These are phyloP conservation scores for Stenchaetothrips biformis DNA, from an alignment of 2,888 invertebrate genomes.

Conservation along the genomic window DNA sequence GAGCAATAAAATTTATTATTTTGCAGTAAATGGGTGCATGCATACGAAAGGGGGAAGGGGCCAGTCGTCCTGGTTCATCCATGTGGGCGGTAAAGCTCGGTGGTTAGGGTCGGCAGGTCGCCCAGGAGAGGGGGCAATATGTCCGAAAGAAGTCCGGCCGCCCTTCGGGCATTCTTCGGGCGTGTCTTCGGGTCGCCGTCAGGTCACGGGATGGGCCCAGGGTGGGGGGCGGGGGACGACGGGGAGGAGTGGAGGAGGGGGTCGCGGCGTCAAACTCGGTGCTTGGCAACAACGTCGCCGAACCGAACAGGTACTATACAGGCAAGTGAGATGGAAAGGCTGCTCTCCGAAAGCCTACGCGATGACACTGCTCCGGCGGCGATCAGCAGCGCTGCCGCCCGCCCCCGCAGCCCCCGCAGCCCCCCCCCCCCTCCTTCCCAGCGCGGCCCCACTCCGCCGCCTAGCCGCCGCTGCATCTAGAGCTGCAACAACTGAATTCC, in stretches of 20 bases:
- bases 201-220: not conserved
- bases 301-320: too few relatives aligned
- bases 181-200: not conserved
- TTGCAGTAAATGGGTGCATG: slow-evolving; percentile 23
- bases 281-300: too few relatives aligned
- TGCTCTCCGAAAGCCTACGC: not conserved
- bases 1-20: slow-evolving; percentile 21
- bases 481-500: slow-evolving; percentile 24
- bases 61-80: not conserved
- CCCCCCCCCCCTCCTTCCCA: not conserved
- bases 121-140: too few relatives aligned
- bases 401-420: not conserved
- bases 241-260: not conserved
- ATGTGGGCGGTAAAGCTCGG: not conserved
- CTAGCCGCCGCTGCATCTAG: not conserved
- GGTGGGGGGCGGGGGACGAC: not conserved
- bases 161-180: not conserved
- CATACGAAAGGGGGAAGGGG: slow-evolving; percentile 12
- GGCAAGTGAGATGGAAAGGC: too few relatives aligned
- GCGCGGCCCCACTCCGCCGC: too few relatives aligned
- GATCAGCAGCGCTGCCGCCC: not conserved
- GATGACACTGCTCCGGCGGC: not conserved
- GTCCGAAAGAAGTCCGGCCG: not conserved
- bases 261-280: not conserved
- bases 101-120: too few relatives aligned